Evolutionary conservation across 2,888 invertebrate species (phyloP).

Genomic region (Diaprepes abbreviatus): DNA sequence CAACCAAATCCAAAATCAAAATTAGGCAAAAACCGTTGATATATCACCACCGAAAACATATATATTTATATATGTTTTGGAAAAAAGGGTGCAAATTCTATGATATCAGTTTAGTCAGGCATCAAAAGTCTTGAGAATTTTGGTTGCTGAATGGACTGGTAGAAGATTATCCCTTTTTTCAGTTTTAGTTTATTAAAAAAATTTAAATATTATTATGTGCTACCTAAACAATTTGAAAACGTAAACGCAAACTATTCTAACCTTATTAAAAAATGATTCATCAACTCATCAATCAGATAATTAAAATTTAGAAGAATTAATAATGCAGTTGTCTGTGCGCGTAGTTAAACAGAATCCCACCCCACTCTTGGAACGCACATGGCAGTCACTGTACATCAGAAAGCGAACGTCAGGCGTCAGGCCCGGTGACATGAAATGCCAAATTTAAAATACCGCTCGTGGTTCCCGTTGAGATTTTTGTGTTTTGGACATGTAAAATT

Average conservation of each 20-base stretch:
- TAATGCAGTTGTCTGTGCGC: not conserved
- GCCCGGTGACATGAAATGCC: conserved; percentile 1
- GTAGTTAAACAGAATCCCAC: not conserved
- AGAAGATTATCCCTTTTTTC: no score
- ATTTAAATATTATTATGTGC: no score
- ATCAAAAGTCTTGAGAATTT: no score
- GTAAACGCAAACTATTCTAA: not conserved
- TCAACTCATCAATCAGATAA: not conserved
- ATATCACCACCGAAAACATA: no score
- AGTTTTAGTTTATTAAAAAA: no score
- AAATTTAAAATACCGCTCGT: not conserved
- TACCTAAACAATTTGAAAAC: no score
- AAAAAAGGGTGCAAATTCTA: no score
- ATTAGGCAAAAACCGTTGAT: no score
- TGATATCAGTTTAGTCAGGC: no score
- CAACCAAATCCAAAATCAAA: no score
- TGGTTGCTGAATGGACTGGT: no score
- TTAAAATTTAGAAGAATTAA: not conserved
- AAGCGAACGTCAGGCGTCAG: not conserved
- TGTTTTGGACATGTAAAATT: conserved; percentile 9
- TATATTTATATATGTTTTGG: no score
- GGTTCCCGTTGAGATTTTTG: not conserved
- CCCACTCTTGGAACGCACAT: conserved; percentile 27
- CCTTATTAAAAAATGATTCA: not conserved
- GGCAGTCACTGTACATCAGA: not conserved